Evolutionary conservation across 2,888 invertebrate genomes (phyloP).

Genomic region (Lingula anatina): DNA sequence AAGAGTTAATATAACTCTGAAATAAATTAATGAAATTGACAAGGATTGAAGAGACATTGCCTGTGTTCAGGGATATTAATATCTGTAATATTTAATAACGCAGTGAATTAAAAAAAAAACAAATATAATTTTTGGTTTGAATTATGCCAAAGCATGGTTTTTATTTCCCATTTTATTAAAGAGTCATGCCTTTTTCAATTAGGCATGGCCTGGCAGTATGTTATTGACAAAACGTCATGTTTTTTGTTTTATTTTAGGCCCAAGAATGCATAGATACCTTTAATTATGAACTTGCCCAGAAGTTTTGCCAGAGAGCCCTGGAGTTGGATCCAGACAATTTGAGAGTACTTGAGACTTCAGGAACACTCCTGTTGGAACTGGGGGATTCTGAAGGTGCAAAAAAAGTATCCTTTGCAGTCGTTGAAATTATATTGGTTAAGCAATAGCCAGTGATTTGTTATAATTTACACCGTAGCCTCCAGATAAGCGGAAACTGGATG

Average conservation of each 20-base stretch:
- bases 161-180: not conserved
- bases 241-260: constrained; percentile 27
- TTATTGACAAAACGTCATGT: not conserved
- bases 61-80: too few species aligned
- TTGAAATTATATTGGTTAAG: too few species aligned
- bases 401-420: constrained; percentile 33
- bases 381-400: constrained; percentile 50
- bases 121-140: too few species aligned
- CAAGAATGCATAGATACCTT: constrained; percentile 51
- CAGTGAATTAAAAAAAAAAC: too few species aligned
- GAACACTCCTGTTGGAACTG: constrained; percentile 48
- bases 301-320: constrained; percentile 50
- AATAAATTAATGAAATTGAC: too few species aligned
- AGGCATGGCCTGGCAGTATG: not conserved
- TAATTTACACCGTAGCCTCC: too few species aligned
- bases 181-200: not conserved
- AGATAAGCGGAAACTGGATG: too few species aligned
- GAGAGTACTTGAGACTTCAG: constrained; percentile 48
- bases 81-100: too few species aligned
- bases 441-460: too few species aligned
- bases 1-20: too few species aligned
- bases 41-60: too few species aligned
- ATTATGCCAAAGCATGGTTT: too few species aligned
- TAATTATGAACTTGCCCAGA: constrained; percentile 51
- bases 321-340: constrained; percentile 49